These are phyloP conservation scores for Papilio glaucus DNA, from an alignment of 1,140 invertebrate species.

Conservation along the genomic window DNA sequence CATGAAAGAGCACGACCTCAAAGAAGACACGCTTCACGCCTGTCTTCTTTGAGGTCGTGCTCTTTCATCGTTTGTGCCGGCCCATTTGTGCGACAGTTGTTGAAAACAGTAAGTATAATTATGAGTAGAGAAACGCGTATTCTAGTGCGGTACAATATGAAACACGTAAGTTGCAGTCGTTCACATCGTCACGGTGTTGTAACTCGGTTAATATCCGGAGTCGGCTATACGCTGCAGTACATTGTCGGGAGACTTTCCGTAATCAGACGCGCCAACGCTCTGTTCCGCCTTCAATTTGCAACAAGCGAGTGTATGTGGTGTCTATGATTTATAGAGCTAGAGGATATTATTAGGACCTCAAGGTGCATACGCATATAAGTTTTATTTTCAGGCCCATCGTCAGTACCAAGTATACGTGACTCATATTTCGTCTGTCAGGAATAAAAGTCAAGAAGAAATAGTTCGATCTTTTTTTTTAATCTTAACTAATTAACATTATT, in stretches of 20 bases:
- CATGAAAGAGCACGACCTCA: too few species aligned
- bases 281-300: conserved; percentile 36
- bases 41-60: too few species aligned
- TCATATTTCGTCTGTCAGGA: too few species aligned
- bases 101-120: not conserved
- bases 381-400: not conserved
- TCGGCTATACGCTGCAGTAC: conserved; percentile 8
- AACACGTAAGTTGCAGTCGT: conserved; percentile 27
- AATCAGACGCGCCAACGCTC: conserved; percentile 21
- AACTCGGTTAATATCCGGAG: conserved; percentile 35
- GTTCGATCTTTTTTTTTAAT: too few species aligned
- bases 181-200: conserved; percentile 37
- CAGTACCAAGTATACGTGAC: too few species aligned
- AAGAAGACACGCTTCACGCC: too few species aligned
- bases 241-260: conserved; percentile 32
- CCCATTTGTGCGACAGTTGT: too few species aligned
- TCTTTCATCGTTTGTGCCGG: too few species aligned
- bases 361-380: not conserved
- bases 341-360: not conserved
- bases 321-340: not conserved
- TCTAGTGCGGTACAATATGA: conserved; percentile 4
- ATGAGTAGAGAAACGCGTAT: not conserved
- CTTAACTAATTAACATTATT: too few species aligned
- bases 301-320: not conserved
- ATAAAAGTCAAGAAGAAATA: too few species aligned